These are phyloP conservation scores for Tridacna crocea DNA, from an alignment of 2,888 invertebrate genomes.

Conservation along the genomic window DNA sequence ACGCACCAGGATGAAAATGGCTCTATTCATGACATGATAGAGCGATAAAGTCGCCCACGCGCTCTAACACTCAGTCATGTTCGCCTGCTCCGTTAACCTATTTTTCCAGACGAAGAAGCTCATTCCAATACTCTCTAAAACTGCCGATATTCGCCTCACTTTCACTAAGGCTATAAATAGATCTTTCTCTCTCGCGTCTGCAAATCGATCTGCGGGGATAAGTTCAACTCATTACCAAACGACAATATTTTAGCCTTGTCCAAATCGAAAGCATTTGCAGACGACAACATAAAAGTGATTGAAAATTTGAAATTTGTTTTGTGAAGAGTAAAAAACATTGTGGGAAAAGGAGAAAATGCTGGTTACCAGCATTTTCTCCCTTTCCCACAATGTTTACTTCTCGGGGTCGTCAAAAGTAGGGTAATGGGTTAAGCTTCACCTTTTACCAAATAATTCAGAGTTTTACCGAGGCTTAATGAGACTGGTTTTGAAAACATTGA, in stretches of 20 bases:
- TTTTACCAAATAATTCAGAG: neutral
- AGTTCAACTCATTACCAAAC: neutral
- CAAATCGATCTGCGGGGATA: constrained; percentile 7
- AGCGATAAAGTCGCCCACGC: constrained; percentile 16
- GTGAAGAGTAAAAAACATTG: too few relatives aligned
- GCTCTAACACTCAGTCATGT: neutral
- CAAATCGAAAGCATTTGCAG: neutral
- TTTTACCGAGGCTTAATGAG: neutral
- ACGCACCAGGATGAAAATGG: too few relatives aligned
- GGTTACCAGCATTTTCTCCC: neutral
- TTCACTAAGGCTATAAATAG: constrained; percentile 14
- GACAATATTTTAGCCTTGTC: neutral
- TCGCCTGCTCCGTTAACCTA: constrained; percentile 20
- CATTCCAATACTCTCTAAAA: constrained; percentile 19
- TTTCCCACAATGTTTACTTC: neutral
- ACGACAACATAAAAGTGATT: too few relatives aligned
- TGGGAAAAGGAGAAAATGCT: constrained; percentile 1
- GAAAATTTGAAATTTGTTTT: too few relatives aligned
- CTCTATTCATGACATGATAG: neutral
- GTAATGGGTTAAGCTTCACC: too few relatives aligned
- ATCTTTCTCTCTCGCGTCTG: neutral
- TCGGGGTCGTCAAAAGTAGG: too few relatives aligned
- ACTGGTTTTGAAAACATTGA: neutral
- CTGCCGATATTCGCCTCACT: constrained; percentile 7
- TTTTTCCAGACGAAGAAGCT: constrained; percentile 8